A percentile compares a stretch with the other conserved stretches of the same genome.
Evolutionary conservation across 2,888 invertebrate genomes (phyloP).

Genomic region (Chloroclysta siterata): DNA sequence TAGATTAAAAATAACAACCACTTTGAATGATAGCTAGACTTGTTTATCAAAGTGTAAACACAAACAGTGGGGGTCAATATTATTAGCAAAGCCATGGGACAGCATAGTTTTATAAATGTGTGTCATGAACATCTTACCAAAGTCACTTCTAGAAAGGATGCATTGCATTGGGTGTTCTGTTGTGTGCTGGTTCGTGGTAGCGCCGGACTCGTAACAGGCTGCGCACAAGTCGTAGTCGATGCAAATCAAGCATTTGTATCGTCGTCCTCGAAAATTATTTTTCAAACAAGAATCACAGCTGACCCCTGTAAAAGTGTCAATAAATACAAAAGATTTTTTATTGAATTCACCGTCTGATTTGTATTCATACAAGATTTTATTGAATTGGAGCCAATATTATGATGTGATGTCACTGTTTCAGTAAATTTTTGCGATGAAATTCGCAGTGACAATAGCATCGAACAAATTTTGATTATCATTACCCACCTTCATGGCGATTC

Average conservation of each 20-base stretch:
- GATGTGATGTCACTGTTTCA: constrained; percentile 49
- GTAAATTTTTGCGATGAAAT: constrained; percentile 64
- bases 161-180: constrained; percentile 99
- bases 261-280: constrained; percentile 98
- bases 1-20: constrained; percentile 8
- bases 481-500: constrained; percentile 98
- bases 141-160: constrained; percentile 98
- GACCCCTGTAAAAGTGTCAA: constrained; percentile 91
- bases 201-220: constrained; percentile 96
- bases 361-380: constrained; percentile 39
- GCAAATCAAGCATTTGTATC: constrained; percentile 99
- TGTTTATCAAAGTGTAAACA: constrained; percentile 3
- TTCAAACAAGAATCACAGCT: constrained; percentile 99
- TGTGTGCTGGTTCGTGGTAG: constrained; percentile 95
- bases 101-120: constrained; percentile 19
- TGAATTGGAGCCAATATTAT: constrained; percentile 43
- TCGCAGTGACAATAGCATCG: constrained; percentile 80
- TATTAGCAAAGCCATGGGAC: constrained; percentile 3
- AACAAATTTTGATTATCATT: constrained; percentile 85
- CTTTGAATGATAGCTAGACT: constrained; percentile 1
- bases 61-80: constrained; percentile 3
- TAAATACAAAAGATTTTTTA: constrained; percentile 57
- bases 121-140: constrained; percentile 86
- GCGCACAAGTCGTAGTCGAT: constrained; percentile 99
- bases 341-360: constrained; percentile 40